These are phyloP conservation scores for Nyctibius grandis DNA, from an alignment of 2,797 vertebrate genomes.

Conservation along the genomic window DNA sequence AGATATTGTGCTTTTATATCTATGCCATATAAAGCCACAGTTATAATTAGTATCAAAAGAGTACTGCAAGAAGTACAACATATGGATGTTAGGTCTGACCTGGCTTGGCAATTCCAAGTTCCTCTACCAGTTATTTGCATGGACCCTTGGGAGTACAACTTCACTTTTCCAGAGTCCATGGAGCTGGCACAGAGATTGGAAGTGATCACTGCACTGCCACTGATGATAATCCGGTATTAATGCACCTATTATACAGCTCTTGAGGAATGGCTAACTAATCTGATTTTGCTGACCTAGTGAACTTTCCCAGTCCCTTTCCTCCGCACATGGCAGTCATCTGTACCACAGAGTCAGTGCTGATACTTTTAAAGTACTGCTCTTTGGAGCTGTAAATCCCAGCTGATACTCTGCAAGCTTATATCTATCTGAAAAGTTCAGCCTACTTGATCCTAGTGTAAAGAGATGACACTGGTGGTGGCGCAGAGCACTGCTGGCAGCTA, in stretches of 20 bases:
- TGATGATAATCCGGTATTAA: neutral
- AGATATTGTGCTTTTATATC: neutral
- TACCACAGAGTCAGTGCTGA: neutral
- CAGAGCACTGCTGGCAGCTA: neutral
- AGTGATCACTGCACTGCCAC: neutral
- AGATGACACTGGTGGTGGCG: neutral
- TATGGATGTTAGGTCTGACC: neutral
- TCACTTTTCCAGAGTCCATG: neutral
- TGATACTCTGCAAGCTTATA: neutral
- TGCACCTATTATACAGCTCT: neutral
- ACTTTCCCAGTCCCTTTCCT: neutral
- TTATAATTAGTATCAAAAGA: neutral
- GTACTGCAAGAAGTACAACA: neutral
- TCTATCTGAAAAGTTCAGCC: neutral
- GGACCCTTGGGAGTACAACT: neutral
- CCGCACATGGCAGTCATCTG: neutral
- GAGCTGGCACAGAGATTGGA: neutral
- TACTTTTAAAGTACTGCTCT: neutral
- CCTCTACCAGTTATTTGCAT: neutral
- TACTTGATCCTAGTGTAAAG: constrained; percentile 16
- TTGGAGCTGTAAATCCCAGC: constrained; percentile 20
- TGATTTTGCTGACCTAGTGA: neutral
- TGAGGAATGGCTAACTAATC: neutral
- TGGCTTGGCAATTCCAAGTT: neutral
- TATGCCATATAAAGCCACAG: neutral